phyloP scores from a whole-genome alignment of 2,888 invertebrate genomes.

The Dynastes maya region DNA sequence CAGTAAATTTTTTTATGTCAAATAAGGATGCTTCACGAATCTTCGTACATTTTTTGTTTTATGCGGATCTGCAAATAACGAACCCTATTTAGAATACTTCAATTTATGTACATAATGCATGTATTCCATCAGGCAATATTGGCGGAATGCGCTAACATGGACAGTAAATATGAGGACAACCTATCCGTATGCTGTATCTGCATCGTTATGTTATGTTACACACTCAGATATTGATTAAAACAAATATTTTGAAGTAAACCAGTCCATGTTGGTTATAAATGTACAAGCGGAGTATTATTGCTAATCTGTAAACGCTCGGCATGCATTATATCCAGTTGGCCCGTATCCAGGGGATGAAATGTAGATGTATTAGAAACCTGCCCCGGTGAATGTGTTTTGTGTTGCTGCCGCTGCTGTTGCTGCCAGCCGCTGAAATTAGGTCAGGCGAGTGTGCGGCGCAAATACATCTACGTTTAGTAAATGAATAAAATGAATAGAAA shows the following conservation, averaged over 20 bases:
- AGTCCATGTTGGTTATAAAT: constrained; percentile 17
- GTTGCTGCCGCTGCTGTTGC: not conserved
- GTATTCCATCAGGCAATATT: too few species aligned
- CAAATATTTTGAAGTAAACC: constrained; percentile 27
- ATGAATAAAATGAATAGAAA: constrained; percentile 14
- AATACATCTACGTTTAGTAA: constrained; percentile 15
- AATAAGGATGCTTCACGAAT: too few species aligned
- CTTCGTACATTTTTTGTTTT: too few species aligned
- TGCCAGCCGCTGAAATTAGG: constrained; percentile 10
- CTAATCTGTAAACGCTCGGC: constrained; percentile 24
- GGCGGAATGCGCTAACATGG: too few species aligned
- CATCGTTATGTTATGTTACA: not conserved
- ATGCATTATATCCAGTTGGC: constrained; percentile 39
- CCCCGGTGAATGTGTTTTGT: constrained; percentile 32
- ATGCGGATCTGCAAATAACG: too few species aligned
- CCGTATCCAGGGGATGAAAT: constrained; percentile 36
- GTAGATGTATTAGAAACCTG: constrained; percentile 18
- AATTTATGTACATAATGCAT: too few species aligned
- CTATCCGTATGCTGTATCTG: too few species aligned
- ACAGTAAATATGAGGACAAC: too few species aligned
- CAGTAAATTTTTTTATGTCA: too few species aligned
- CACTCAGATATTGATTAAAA: constrained; percentile 14
- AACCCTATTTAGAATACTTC: too few species aligned
- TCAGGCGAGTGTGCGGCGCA: not conserved
- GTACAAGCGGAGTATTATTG: constrained; percentile 15